phyloP scores from a whole-genome alignment of 1,140 invertebrate species.

The Pristionchus pacificus region DNA sequence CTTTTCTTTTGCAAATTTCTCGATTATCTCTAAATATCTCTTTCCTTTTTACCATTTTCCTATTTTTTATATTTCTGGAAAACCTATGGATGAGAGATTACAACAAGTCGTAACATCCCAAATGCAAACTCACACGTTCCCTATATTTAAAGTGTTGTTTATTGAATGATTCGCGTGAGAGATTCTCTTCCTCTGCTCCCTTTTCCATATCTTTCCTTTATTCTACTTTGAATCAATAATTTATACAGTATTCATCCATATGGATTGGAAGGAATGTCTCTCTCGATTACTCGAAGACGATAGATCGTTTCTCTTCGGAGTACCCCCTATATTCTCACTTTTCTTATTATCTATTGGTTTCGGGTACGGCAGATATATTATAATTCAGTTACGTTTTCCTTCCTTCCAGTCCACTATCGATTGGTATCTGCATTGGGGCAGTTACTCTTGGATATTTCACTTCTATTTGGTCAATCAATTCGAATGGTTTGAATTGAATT shows the following conservation, averaged over 20 bases:
- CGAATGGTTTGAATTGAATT: too few relatives aligned
- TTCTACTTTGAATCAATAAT: too few relatives aligned
- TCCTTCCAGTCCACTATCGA: neutral
- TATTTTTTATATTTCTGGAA: too few relatives aligned
- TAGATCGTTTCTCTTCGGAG: constrained; percentile 2
- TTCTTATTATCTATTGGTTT: constrained; percentile 1
- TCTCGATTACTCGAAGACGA: neutral
- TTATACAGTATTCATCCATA: too few relatives aligned
- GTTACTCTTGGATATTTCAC: neutral
- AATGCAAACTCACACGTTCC: neutral
- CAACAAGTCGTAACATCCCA: neutral
- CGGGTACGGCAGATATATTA: constrained; percentile 2
- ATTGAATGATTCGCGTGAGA: neutral
- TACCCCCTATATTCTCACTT: neutral
- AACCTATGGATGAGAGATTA: neutral
- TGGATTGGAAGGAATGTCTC: neutral
- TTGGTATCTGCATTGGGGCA: neutral
- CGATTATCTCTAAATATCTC: too few relatives aligned
- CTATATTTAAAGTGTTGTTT: neutral
- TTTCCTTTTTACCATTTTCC: too few relatives aligned
- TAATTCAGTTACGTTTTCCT: too few relatives aligned
- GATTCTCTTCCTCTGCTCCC: neutral
- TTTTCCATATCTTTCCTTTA: neutral
- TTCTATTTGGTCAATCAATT: constrained; percentile 1
- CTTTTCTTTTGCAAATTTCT: too few relatives aligned